These are phyloP conservation scores for Elgaria multicarinata DNA, from an alignment of 2,113 vertebrate species.

Conservation along the genomic window DNA sequence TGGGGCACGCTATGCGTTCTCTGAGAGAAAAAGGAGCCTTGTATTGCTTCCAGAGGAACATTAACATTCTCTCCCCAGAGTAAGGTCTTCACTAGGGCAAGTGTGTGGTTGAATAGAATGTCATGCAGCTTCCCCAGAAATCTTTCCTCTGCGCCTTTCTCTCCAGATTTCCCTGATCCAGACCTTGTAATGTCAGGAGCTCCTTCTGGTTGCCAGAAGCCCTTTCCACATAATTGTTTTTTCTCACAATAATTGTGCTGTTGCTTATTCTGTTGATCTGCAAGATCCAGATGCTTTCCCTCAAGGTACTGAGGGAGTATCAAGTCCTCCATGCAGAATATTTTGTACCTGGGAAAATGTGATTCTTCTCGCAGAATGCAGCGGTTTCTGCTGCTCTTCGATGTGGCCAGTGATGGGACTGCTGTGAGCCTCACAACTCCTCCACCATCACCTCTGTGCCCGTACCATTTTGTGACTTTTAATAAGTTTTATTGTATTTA, in stretches of 20 bases:
- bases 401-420: neutral
- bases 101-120: neutral
- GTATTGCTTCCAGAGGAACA: constrained; percentile 11
- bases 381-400: neutral
- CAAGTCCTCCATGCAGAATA: neutral
- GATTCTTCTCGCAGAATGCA: neutral
- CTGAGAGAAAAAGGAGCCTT: neutral
- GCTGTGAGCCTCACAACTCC: neutral
- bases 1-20: neutral
- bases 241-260: neutral
- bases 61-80: neutral
- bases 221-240: neutral
- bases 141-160: neutral
- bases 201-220: neutral
- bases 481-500: no score
- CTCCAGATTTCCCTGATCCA: neutral
- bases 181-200: neutral
- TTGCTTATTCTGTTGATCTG: neutral
- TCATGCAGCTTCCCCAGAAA: neutral
- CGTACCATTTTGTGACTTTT: neutral
- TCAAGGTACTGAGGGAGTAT: neutral
- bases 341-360: neutral
- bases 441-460: neutral
- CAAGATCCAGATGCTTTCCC: neutral
- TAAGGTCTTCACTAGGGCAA: fast-evolving